Percentiles rank a stretch among this genome's conserved stretches.
phyloP scores from a whole-genome alignment of 2,113 vertebrate species.

The Philantomba maxwellii region DNA sequence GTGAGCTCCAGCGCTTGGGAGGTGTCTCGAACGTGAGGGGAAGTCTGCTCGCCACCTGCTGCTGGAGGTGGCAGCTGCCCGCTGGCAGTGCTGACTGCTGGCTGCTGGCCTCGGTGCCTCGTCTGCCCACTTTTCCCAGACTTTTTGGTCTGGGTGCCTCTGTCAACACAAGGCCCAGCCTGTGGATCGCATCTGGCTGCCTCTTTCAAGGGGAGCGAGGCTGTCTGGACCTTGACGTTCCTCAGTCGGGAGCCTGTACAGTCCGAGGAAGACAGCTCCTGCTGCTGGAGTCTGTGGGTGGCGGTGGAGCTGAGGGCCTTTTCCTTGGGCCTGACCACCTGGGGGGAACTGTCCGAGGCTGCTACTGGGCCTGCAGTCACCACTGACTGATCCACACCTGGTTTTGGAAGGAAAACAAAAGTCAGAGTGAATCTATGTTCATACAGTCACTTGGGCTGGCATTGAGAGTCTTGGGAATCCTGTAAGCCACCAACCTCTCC shows the following conservation, averaged over 20 bases:
- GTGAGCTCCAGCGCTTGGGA: slow-evolving; percentile 93
- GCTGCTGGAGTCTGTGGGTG: slow-evolving; percentile 73
- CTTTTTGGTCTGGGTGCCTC: slow-evolving; percentile 85
- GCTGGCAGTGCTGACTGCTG: fast-evolving
- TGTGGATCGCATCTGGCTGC: slow-evolving; percentile 75
- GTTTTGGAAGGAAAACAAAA: slow-evolving; percentile 38
- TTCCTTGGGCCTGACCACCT: slow-evolving; percentile 89
- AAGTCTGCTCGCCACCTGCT: background rate
- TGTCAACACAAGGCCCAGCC: slow-evolving; percentile 70
- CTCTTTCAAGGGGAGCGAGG: slow-evolving; percentile 68
- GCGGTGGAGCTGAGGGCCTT: slow-evolving; percentile 69
- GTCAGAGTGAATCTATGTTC: background rate
- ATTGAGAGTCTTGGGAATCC: background rate
- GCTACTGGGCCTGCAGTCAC: slow-evolving; percentile 46
- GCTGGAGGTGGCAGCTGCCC: slow-evolving; percentile 48
- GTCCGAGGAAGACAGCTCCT: slow-evolving; percentile 73
- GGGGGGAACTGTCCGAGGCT: slow-evolving; percentile 75
- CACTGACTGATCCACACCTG: slow-evolving; percentile 78
- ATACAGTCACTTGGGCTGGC: background rate
- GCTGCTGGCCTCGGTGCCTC: slow-evolving; percentile 69
- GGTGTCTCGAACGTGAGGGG: slow-evolving; percentile 77
- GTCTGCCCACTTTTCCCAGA: slow-evolving; percentile 78
- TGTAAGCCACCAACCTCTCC: background rate
- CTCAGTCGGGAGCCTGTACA: slow-evolving; percentile 58
- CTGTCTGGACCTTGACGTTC: slow-evolving; percentile 63